Percentiles rank a stretch among this genome's conserved stretches.
These are phyloP conservation scores for Periphyllus acericola DNA, from an alignment of 2,888 invertebrate genomes.

Conservation along the genomic window DNA sequence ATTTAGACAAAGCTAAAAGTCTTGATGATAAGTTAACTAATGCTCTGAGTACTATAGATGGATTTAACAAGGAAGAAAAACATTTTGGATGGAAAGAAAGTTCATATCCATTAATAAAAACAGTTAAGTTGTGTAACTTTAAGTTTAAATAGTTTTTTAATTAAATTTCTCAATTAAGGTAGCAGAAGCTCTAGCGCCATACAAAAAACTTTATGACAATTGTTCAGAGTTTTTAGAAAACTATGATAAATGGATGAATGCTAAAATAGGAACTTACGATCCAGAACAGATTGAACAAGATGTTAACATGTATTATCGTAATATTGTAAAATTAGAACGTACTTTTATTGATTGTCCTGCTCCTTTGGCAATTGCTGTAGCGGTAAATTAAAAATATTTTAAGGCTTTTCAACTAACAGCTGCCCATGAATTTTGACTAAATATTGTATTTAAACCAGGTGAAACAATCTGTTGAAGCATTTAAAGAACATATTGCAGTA, in stretches of 20 bases:
- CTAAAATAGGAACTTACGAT: constrained; percentile 82
- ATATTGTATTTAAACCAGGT: constrained; percentile 66
- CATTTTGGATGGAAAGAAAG: constrained; percentile 89
- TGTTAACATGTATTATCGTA: constrained; percentile 77
- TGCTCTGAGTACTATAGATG: constrained; percentile 84
- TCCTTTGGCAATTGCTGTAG: constrained; percentile 77
- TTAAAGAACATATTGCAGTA: constrained; percentile 89
- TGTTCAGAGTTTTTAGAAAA: constrained; percentile 86
- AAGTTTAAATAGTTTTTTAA: constrained; percentile 5
- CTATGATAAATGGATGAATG: constrained; percentile 85
- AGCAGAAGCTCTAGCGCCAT: constrained; percentile 83
- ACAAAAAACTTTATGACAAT: constrained; percentile 88
- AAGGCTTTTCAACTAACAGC: constrained; percentile 18
- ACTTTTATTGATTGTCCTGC: constrained; percentile 81
- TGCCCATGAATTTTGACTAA: neutral
- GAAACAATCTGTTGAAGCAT: constrained; percentile 82
- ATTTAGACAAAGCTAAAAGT: constrained; percentile 82
- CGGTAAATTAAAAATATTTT: constrained; percentile 67
- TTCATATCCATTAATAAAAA: constrained; percentile 81
- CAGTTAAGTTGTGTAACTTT: constrained; percentile 16
- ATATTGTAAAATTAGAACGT: constrained; percentile 89
- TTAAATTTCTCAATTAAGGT: constrained; percentile 65
- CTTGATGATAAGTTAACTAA: constrained; percentile 78
- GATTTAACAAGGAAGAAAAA: constrained; percentile 90
- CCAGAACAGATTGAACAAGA: constrained; percentile 90